Base-by-base conservation (phyloP, 2,888 invertebrate species). In the Polia nebulosa region DNA sequence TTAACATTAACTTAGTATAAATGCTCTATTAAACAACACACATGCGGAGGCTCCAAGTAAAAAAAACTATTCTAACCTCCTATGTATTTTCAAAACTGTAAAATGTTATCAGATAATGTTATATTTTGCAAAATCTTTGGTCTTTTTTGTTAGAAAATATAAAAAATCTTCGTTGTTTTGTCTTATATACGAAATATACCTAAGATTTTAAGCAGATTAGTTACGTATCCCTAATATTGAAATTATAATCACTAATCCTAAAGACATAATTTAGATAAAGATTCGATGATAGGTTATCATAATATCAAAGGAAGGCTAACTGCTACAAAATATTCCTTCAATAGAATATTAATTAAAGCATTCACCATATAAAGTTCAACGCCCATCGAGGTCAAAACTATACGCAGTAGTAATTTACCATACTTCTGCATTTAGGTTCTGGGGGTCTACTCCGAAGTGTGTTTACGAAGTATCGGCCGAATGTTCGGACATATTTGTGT, bases 1-100 rank as follows among this genome's bases (percentile, higher is more conserved):
- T 75, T 78, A 76, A 52, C 6, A 58, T 53, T 62, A 87, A 87
- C 87, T 88, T 91, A 89, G 70, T 61, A 66, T 83, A 84, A 81
- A 80, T 81, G 80, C 77, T 76, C 47, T 63, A 62, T 72, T 66
- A 76, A 64, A 69, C 79, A 76, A 77, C 63, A 75, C 62, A 77
- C 83, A 85, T 80, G 79, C 80, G 71, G 56, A 72, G 53, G 78
- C 61, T 74, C 70, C 69, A 59, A 59, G 15, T 61, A 20, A 41
- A 58, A 59, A 36, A 56, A 51, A 44, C 13, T 61, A 41, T 57
- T 47, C 58, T 67, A 82, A 71, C 78, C 80, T 82, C 78, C 69
- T 62, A 55, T 56, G 52, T 70, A 36, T 51, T 61, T 45, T 47
- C 27, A 45, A 53, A 22, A 25, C 20, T 60, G 41, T 53, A 49